Evolutionary conservation across 2,113 vertebrate species (phyloP).

Genomic region (Numenius arquata): DNA sequence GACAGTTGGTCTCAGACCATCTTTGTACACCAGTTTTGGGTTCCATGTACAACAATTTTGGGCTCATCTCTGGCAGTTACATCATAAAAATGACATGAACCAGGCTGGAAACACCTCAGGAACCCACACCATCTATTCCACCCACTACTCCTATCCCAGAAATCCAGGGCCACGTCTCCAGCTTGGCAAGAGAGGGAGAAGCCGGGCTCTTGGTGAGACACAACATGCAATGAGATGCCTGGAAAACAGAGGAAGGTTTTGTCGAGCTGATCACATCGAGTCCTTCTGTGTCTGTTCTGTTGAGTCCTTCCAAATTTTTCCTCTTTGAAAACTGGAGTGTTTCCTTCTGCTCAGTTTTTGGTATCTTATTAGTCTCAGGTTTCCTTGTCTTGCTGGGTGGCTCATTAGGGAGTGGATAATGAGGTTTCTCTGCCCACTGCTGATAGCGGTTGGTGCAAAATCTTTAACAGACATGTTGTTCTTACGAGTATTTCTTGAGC

Average conservation of each 20-base stretch:
- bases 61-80: neutral
- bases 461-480: neutral
- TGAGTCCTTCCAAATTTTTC: neutral
- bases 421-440: slow-evolving; percentile 16
- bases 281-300: neutral
- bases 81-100: neutral
- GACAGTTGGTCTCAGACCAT: neutral
- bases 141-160: neutral
- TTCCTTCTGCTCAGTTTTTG: slow-evolving; percentile 2
- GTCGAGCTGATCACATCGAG: neutral
- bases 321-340: neutral
- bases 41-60: too few relatives aligned
- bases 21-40: neutral
- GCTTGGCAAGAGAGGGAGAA: neutral
- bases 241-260: neutral
- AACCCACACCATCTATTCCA: neutral
- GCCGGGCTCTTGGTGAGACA: neutral
- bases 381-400: neutral
- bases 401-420: slow-evolving; percentile 44
- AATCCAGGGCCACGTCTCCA: neutral
- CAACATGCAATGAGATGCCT: neutral
- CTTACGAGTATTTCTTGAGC: neutral
- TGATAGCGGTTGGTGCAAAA: neutral
- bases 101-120: neutral
- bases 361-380: neutral